These are phyloP conservation scores for Drosophila burlai DNA, from an alignment of 1,140 invertebrate genomes.

Conservation along the genomic window DNA sequence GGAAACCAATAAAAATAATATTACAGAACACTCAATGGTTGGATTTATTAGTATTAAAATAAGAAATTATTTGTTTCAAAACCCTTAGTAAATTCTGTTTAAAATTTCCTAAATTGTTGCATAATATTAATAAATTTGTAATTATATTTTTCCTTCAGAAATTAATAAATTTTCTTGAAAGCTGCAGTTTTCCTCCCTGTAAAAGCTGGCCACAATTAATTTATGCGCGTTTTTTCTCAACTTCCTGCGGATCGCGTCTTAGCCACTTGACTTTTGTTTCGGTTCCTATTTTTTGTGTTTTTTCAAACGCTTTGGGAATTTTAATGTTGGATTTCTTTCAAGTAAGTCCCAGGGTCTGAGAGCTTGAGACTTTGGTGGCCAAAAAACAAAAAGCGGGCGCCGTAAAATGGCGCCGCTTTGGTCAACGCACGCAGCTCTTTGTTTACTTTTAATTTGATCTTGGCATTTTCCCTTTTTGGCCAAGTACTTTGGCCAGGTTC, in stretches of 20 bases:
- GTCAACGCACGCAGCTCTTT: constrained; percentile 75
- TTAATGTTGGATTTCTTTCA: constrained; percentile 79
- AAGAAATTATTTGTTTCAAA: not conserved
- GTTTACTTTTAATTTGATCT: constrained; percentile 83
- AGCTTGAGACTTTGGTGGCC: constrained; percentile 3
- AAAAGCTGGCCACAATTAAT: constrained; percentile 73
- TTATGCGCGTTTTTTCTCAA: constrained; percentile 66
- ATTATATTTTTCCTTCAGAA: not conserved
- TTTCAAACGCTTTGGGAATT: constrained; percentile 76
- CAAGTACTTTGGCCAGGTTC: constrained; percentile 46
- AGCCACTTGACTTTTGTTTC: constrained; percentile 72
- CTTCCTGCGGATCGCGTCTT: constrained; percentile 50
- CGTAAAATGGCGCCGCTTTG: constrained; percentile 77
- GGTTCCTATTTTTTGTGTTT: constrained; percentile 27
- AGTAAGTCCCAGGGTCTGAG: constrained; percentile 10
- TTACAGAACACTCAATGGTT: no score
- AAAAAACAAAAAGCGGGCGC: constrained; percentile 59
- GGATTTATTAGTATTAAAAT: not conserved
- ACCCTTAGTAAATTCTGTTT: no score
- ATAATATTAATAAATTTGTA: not conserved
- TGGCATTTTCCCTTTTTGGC: constrained; percentile 27
- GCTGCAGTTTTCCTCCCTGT: constrained; percentile 12
- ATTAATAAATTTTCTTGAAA: no score
- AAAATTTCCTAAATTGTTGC: no score
- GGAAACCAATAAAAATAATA: not conserved